Base-by-base conservation (phyloP, 2,113 vertebrate genomes). In the Semnornis frantzii region DNA sequence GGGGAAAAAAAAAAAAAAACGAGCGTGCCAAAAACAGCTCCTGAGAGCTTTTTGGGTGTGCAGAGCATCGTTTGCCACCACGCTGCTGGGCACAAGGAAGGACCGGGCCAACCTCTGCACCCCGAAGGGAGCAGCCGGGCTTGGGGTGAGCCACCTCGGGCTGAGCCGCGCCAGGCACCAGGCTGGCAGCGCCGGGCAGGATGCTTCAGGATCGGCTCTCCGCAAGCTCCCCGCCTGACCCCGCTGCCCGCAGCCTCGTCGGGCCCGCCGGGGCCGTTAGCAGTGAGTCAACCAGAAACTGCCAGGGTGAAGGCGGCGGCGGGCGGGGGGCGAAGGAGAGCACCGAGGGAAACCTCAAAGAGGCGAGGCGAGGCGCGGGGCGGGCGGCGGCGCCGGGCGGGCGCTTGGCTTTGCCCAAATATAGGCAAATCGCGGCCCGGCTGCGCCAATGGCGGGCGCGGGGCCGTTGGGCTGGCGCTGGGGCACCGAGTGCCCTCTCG, bases 251-350 rank as follows among this genome's bases (percentile, higher is more conserved):
- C 15, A 5, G 18, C 64, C 48, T 57, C 21, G 69, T 31, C 75
- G 2, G 46, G 10, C 34, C 42, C 84, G 65, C 60, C 5, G 46
- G 37, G 69, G 93, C 97, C 97, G 97, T 98, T 98, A 89, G 11
- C 76, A 87, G 87, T 97, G 98, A 98, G 96, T 98, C 97, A 98
- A 98, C 95, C 90, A 98, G 98, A 98, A 98, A 98, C 97, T 97
- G 96, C 58, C 17, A 93, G 95, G 83, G 42, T 87, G 93, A 65
- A 89, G 92, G 2, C 79, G 75, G 82, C 44, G 5, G 70, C 66
- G 50, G 28, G 70, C n/a, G 6, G 50, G 48, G 93, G 92, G 94
- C 78, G 92, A 96, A 97, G 79, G 83, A 96, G 96, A 95, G 95
- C 85, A 27, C 63, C 4, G 64, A 94, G 94, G 86, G 94, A 97